Percentiles rank a stretch among this genome's conserved stretches.
These are phyloP conservation scores for Parauchenoglanis ngamensis DNA, from an alignment of 2,797 vertebrate species.

Conservation along the genomic window DNA sequence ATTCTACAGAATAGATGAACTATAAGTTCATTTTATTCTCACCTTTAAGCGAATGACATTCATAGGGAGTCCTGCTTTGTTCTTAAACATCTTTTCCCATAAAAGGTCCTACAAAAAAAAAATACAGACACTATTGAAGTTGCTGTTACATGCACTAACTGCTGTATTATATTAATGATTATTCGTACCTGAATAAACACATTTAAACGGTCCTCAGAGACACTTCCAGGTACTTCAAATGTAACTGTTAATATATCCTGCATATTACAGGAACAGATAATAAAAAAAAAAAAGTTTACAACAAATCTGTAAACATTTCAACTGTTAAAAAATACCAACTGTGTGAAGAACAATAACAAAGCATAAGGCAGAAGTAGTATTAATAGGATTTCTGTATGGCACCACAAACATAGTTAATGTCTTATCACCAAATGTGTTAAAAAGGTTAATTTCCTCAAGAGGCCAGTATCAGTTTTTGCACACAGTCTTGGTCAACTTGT, in stretches of 20 bases:
- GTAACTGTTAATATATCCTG: conserved; percentile 92
- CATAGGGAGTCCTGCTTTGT: conserved; percentile 82
- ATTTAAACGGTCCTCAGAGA: conserved; percentile 86
- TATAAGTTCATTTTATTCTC: conserved; percentile 3
- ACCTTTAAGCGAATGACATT: conserved; percentile 92
- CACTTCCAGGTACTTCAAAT: conserved; percentile 86
- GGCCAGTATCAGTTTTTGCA: conserved; percentile 32
- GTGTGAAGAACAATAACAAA: background rate
- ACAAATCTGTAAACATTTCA: background rate
- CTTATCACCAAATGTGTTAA: conserved; percentile 45
- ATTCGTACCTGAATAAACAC: conserved; percentile 87
- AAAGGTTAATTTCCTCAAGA: conserved; percentile 37
- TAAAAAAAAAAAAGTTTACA: background rate
- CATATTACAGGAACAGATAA: conserved; percentile 36
- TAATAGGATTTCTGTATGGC: conserved; percentile 24
- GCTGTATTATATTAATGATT: background rate
- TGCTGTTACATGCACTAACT: background rate
- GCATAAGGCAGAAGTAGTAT: background rate
- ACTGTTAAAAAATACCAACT: background rate
- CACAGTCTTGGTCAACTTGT: conserved; percentile 32
- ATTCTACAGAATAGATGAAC: background rate
- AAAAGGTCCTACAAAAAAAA: conserved; percentile 82
- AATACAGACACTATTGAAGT: background rate
- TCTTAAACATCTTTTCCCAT: conserved; percentile 89
- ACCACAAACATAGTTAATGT: conserved; percentile 42